Evolutionary conservation across 1,140 invertebrate species (phyloP), one percentile per base, ranked within the genome.

Genomic region (Drosophila tristis): DNA sequence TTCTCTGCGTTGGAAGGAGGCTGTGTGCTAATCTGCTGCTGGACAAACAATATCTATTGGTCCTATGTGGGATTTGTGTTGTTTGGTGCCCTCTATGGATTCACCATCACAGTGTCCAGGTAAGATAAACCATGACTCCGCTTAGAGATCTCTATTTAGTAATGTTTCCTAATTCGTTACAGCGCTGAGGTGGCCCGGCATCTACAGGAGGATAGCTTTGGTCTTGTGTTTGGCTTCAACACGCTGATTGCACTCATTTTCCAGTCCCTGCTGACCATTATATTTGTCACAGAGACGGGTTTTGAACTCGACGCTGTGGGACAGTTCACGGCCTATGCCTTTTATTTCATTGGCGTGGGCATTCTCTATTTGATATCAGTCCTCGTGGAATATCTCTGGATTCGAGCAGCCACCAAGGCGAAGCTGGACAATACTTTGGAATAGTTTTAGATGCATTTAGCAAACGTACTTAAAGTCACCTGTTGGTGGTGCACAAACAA

Each of bases 191-290:
- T 98, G 29, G 97, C 97, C 0, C 95, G 96, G 74, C 92, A 95
- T 56, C 93, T 99, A 55, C 93, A 94, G 49, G 95, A 96, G 70
- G 96, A 98, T 45, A 97, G 96, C 92, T 98, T 97, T 91, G 97
- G 96, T 1, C 92, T 98, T 2, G 95, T 99, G 74, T 98, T 98
- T 93, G 98, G 98, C 15, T 93, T 98, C 35, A 98, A 98, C 90
- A 98, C 96, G 0, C 96, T 98, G 61, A 45, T 97, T 1, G 96
- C 97, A 23, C 93, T 98, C 1, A 73, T 94, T 2, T 90, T 98
- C 2, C 97, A 98, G 92, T 95, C 96, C 5, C 80, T 97, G 15
- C 90, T 98, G 7, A 98, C 97, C 0, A 81, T 95, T 2, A 92
- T 96, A 26, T 94, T 98, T 6, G 93, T 94, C 11, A 93, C 94